Percentiles rank a stretch among this genome's conserved stretches.
phyloP scores from a whole-genome alignment of 1,140 invertebrate genomes.

The Pectinophora gossypiella region DNA sequence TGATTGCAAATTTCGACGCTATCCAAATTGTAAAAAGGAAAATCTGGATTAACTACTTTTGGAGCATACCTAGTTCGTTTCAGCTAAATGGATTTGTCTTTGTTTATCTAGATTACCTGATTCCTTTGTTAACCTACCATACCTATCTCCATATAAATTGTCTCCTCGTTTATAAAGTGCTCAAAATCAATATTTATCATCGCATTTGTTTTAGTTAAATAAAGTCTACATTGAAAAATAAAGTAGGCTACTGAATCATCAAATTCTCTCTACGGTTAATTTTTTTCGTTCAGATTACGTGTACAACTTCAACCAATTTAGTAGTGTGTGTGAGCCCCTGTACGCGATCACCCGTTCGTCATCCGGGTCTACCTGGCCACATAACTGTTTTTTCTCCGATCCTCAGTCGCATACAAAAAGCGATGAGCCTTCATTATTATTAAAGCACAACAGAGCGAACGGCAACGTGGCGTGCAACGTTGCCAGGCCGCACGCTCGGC shows the following conservation, averaged over 20 bases:
- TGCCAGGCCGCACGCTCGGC: constrained; percentile 60
- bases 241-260: too few species aligned
- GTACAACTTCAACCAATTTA: too few species aligned
- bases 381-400: constrained; percentile 69
- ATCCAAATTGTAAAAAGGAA: constrained; percentile 16
- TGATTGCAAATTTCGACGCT: constrained; percentile 28
- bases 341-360: constrained; percentile 24
- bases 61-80: neutral
- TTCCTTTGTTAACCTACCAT: neutral
- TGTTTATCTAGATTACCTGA: neutral
- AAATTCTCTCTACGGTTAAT: too few species aligned
- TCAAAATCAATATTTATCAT: too few species aligned
- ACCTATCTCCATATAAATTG: too few species aligned
- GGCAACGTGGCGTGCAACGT: constrained; percentile 57
- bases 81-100: neutral
- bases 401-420: constrained; percentile 61
- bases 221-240: too few species aligned
- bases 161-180: too few species aligned
- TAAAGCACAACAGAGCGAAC: constrained; percentile 63
- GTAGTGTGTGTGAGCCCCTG: neutral
- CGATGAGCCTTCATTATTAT: constrained; percentile 48
- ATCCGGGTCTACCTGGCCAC: constrained; percentile 56
- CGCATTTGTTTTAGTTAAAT: too few species aligned
- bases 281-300: too few species aligned
- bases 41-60: neutral